These are phyloP conservation scores for Cirrhinus mrigala DNA, from an alignment of 2,797 vertebrate species.

Conservation along the genomic window DNA sequence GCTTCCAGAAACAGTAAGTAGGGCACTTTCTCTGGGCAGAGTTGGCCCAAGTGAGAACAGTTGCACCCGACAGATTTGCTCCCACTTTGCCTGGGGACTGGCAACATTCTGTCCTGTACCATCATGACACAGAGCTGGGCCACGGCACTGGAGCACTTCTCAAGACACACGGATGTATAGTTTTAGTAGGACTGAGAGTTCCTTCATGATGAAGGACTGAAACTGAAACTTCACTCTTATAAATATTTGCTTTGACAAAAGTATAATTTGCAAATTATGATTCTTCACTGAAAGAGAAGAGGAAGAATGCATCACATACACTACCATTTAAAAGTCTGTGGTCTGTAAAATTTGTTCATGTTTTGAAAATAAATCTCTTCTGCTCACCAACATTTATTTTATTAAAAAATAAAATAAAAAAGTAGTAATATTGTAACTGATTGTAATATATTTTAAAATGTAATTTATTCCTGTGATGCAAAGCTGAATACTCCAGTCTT, in stretches of 20 bases:
- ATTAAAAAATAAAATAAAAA: not conserved
- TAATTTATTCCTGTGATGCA: not conserved
- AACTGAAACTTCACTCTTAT: not conserved
- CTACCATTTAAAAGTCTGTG: not conserved
- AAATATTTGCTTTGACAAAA: slow-evolving; percentile 11
- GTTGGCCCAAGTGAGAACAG: slow-evolving; percentile 82
- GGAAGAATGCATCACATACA: not conserved
- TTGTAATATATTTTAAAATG: not conserved
- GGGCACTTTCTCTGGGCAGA: slow-evolving; percentile 85
- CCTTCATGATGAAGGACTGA: not conserved
- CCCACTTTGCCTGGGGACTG: slow-evolving; percentile 82
- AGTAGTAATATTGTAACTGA: not conserved
- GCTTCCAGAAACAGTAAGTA: slow-evolving; percentile 77
- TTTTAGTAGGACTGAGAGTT: slow-evolving; percentile 25
- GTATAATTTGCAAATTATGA: not conserved
- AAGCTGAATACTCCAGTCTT: not conserved
- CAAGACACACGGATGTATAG: slow-evolving; percentile 40
- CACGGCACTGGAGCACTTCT: slow-evolving; percentile 52
- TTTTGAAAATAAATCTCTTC: not conserved
- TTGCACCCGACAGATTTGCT: slow-evolving; percentile 86
- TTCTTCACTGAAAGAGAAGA: not conserved
- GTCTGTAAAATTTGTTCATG: not conserved
- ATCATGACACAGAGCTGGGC: slow-evolving; percentile 68
- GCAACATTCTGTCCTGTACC: slow-evolving; percentile 76
- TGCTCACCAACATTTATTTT: not conserved